phyloP scores from a whole-genome alignment of 1,140 invertebrate genomes.

The Drosophila nasuta region DNA sequence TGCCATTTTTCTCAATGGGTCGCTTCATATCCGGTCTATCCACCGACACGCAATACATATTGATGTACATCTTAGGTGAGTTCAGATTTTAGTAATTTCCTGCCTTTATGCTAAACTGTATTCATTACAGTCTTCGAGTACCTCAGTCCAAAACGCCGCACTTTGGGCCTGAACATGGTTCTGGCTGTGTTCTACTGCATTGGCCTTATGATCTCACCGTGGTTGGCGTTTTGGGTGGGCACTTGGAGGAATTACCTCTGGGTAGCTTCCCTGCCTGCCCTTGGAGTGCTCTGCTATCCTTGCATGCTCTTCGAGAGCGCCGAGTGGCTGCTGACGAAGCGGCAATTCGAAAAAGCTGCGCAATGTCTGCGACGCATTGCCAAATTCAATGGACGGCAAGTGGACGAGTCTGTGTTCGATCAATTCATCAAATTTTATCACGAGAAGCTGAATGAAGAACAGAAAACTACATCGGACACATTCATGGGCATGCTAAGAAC shows the following conservation, averaged over 20 bases:
- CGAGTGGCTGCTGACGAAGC: constrained; percentile 87
- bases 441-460: constrained; percentile 53
- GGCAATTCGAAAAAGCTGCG: constrained; percentile 86
- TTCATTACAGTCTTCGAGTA: constrained; percentile 86
- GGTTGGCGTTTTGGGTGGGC: constrained; percentile 86
- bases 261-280: constrained; percentile 85
- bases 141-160: constrained; percentile 86
- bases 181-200: constrained; percentile 87
- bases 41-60: constrained; percentile 87
- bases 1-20: constrained; percentile 85
- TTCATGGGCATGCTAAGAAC: constrained; percentile 86
- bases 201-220: constrained; percentile 86
- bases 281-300: constrained; percentile 85
- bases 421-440: constrained; percentile 82
- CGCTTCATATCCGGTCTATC: constrained; percentile 87
- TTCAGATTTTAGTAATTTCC: background rate
- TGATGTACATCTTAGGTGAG: constrained; percentile 88
- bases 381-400: constrained; percentile 85
- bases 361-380: constrained; percentile 86
- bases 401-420: constrained; percentile 84
- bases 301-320: constrained; percentile 87
- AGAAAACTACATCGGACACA: constrained; percentile 56
- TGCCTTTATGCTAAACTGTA: no score
- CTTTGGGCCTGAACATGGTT: constrained; percentile 87
- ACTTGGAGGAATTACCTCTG: constrained; percentile 86